Evolutionary conservation across 1,140 invertebrate genomes (phyloP), one percentile per base, ranked within the genome.

Genomic region (Habropoda laboriosa): DNA sequence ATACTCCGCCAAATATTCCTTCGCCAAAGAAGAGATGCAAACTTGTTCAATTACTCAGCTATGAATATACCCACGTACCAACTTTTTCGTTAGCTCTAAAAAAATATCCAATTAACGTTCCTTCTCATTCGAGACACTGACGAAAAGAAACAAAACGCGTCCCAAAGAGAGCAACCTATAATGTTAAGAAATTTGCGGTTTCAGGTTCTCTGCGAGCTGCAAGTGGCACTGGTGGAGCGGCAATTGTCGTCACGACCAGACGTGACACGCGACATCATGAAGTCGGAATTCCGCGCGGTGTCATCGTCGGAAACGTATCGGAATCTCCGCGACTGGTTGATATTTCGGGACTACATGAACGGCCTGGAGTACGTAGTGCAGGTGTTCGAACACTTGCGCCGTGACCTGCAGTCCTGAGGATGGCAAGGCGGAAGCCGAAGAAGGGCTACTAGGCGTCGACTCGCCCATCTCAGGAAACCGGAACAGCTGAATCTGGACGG

Each of bases 261-360:
- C 82, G 93, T 96, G 3, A 90, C 89, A 0, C 91, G 95, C 3
- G 93, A 94, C 40, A 91, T 94, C 30, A 96, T 96, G 95, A 82
- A 89, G 4, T 71, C 90, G 21, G 91, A 94, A 10, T 93, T 91
- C 70, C 92, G 95, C 18, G 89, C 90, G 21, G 88, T 94, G 76
- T 84, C 88, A 18, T 85, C 89, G 21, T 85, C 87, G 1, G 90
- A 90, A 30, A 94, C 94, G 0, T 86, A 87, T 18, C 89, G 94
- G 21, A 93, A 94, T 73, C 81, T 95, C 2, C 92, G 95, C 21
- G 95, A 96, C 88, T 96, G 94, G 93, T 51, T 96, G 40, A 96
- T 96, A 77, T 94, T 95, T 82, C 92, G 95, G 45, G 95, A 96
- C 83, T 96, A 95, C 90, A 94, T 96, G 91, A 95, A 94, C 83